A percentile compares a stretch with the other conserved stretches of the same genome.
phyloP scores from a whole-genome alignment of 2,797 vertebrate species.

The Melanotaenia parkinsoni region DNA sequence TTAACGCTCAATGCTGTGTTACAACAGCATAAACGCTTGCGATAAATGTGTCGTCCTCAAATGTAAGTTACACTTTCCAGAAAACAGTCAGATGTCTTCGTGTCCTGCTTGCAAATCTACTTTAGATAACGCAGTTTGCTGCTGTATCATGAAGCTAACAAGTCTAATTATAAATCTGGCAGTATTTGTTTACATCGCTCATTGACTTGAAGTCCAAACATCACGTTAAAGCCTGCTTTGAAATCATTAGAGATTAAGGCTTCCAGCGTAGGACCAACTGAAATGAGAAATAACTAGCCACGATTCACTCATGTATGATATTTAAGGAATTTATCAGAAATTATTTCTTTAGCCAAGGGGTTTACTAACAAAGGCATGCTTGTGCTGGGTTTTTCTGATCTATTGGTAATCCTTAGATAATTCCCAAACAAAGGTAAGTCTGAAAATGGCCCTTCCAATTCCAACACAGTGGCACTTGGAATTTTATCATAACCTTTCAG shows the following conservation, averaged over 20 bases:
- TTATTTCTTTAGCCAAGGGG: neutral
- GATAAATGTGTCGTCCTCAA: neutral
- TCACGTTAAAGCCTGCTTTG: slow-evolving; percentile 17
- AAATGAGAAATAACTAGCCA: neutral
- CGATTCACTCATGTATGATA: neutral
- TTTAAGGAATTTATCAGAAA: neutral
- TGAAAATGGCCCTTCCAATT: slow-evolving; percentile 22
- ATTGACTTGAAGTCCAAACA: slow-evolving; percentile 31
- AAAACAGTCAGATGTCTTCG: slow-evolving; percentile 8
- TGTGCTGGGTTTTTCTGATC: slow-evolving; percentile 34
- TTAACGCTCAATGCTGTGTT: neutral
- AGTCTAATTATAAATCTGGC: slow-evolving; percentile 44
- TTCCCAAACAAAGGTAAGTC: slow-evolving; percentile 40
- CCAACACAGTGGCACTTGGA: slow-evolving; percentile 1
- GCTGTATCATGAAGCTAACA: slow-evolving; percentile 37
- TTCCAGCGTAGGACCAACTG: neutral
- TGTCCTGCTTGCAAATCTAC: slow-evolving; percentile 1
- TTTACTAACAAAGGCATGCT: slow-evolving; percentile 28
- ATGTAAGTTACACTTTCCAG: slow-evolving; percentile 1
- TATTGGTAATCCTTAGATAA: slow-evolving; percentile 47
- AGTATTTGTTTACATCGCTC: slow-evolving; percentile 42
- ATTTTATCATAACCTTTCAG: neutral
- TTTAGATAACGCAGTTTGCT: slow-evolving; percentile 6
- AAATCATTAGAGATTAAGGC: neutral
- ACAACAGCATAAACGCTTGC: neutral